A percentile compares a stretch with the other conserved stretches of the same genome.
These are phyloP conservation scores for Hassar affinis DNA, from an alignment of 2,113 vertebrate genomes.

Conservation along the genomic window DNA sequence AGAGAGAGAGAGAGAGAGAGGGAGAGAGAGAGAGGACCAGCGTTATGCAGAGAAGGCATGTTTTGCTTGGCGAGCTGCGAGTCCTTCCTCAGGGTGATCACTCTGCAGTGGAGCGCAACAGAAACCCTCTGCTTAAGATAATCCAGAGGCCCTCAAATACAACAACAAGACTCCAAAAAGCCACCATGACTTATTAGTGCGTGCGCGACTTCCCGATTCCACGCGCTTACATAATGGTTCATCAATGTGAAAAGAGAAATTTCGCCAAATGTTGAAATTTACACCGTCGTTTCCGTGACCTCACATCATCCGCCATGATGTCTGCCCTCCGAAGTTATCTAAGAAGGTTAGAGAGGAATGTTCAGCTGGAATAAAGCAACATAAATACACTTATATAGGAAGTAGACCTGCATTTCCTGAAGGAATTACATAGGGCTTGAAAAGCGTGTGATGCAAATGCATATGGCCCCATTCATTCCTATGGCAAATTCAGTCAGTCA, in stretches of 20 bases:
- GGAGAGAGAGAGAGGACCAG: slow-evolving; percentile 61
- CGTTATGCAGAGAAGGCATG: slow-evolving; percentile 65
- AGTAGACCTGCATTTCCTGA: no score
- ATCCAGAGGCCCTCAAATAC: slow-evolving; percentile 42
- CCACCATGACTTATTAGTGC: slow-evolving; percentile 8
- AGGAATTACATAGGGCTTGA: no score
- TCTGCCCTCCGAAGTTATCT: neutral
- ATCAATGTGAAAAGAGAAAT: neutral
- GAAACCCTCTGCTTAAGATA: slow-evolving; percentile 53
- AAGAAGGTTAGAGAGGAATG: neutral
- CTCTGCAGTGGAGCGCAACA: slow-evolving; percentile 60
- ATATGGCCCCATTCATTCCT: no score
- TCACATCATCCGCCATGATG: neutral
- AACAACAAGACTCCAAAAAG: slow-evolving; percentile 13
- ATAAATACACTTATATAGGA: no score
- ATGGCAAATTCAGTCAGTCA: no score
- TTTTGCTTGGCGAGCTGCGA: slow-evolving; percentile 64
- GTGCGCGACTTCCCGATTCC: neutral
- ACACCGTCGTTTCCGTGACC: neutral
- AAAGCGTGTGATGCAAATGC: no score
- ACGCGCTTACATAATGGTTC: neutral
- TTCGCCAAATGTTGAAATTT: neutral
- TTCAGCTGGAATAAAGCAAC: neutral
- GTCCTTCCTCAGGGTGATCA: slow-evolving; percentile 65
- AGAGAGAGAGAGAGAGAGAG: slow-evolving; percentile 29